phyloP scores from a whole-genome alignment of 1,140 invertebrate genomes.

The Drosophila eugracilis region DNA sequence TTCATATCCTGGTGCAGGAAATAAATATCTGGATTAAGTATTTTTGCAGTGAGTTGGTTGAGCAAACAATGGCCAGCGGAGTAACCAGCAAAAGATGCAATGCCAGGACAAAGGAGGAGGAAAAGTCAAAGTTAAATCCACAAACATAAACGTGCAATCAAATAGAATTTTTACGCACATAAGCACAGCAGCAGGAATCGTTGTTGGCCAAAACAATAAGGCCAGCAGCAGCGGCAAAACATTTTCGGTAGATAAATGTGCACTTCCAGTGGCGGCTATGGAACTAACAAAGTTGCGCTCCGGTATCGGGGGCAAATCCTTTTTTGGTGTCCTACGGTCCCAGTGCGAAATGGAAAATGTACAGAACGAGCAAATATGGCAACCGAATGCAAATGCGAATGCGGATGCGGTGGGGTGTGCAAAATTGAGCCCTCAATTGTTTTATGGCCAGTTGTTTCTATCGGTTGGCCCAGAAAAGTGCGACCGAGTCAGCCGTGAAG shows the following conservation, averaged over 20 bases:
- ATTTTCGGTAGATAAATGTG: slow-evolving; percentile 71
- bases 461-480: slow-evolving; percentile 36
- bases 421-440: slow-evolving; percentile 76
- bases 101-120: not conserved
- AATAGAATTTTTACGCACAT: slow-evolving; percentile 81
- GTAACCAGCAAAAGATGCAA: not conserved
- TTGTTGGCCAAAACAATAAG: slow-evolving; percentile 56
- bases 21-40: slow-evolving; percentile 76
- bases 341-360: slow-evolving; percentile 21
- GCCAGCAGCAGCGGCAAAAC: slow-evolving; percentile 53
- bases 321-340: slow-evolving; percentile 37
- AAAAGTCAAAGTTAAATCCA: slow-evolving; percentile 26
- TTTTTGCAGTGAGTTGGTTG: slow-evolving; percentile 37
- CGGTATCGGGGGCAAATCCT: slow-evolving; percentile 41
- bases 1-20: slow-evolving; percentile 69
- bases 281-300: slow-evolving; percentile 73
- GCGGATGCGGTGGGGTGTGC: slow-evolving; percentile 45
- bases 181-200: slow-evolving; percentile 35
- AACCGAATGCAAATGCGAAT: slow-evolving; percentile 53
- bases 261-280: slow-evolving; percentile 22
- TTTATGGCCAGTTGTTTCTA: slow-evolving; percentile 52
- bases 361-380: slow-evolving; percentile 50
- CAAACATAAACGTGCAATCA: slow-evolving; percentile 71
- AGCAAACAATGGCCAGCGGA: slow-evolving; percentile 29
- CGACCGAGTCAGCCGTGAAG: no score